These are phyloP conservation scores for Cassiopea andromeda DNA, from an alignment of 30 jellyfish, hydroid and myxozoan genomes.

Conservation along the genomic window DNA sequence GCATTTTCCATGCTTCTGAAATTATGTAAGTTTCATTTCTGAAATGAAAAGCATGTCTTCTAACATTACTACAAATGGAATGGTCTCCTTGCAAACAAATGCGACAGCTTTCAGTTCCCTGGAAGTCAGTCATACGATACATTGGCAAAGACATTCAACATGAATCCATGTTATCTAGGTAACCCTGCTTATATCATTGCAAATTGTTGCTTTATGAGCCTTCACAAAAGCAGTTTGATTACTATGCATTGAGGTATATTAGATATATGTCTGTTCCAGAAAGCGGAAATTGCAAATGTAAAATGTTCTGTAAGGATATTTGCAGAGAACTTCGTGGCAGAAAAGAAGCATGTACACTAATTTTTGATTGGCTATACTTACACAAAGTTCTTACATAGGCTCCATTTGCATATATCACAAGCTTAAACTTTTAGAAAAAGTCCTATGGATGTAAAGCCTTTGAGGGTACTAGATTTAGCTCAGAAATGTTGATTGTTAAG, in stretches of 20 bases:
- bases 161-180: slow-evolving; percentile 30
- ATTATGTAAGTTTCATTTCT: too few species aligned
- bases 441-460: too few species aligned
- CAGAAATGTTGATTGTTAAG: too few species aligned
- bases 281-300: slow-evolving; percentile 17
- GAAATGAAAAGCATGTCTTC: not conserved
- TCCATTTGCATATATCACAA: too few species aligned
- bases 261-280: slow-evolving; percentile 34
- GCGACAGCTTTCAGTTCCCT: slow-evolving; percentile 13
- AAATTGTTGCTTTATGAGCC: slow-evolving; percentile 56
- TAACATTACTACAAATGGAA: slow-evolving; percentile 22
- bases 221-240: slow-evolving; percentile 8
- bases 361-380: too few species aligned
- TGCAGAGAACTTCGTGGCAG: not conserved
- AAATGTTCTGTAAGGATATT: slow-evolving; percentile 50
- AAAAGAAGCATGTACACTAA: too few species aligned
- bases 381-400: too few species aligned
- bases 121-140: not conserved
- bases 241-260: slow-evolving; percentile 56
- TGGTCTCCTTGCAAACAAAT: slow-evolving; percentile 16
- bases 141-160: slow-evolving; percentile 13
- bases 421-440: too few species aligned
- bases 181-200: slow-evolving; percentile 50
- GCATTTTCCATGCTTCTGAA: too few species aligned
- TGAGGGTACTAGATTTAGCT: too few species aligned